These are phyloP conservation scores for Periophthalmus modestus DNA, from an alignment of 2,113 vertebrate species.

Conservation along the genomic window DNA sequence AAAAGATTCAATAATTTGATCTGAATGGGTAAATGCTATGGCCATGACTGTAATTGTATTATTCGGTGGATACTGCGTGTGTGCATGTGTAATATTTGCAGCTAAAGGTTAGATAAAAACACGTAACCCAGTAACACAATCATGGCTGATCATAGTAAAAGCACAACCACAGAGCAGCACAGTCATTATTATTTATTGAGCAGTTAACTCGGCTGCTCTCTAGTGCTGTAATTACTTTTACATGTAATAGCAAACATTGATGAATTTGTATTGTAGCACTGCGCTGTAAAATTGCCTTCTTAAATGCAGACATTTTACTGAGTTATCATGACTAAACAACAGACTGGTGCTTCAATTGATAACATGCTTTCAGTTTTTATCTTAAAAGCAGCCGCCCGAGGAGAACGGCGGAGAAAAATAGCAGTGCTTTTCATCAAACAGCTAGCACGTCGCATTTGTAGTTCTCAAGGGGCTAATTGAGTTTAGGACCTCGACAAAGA, in stretches of 20 bases:
- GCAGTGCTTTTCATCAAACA: constrained; percentile 27
- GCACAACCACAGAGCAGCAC: neutral
- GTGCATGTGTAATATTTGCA: neutral
- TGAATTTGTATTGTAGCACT: neutral
- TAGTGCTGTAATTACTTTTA: neutral
- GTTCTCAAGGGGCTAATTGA: constrained; percentile 54
- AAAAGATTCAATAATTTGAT: no score
- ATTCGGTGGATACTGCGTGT: no score
- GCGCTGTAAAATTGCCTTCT: neutral
- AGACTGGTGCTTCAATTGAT: constrained; percentile 12
- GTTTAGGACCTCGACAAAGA: constrained; percentile 46
- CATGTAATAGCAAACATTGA: neutral
- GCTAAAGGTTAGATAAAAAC: neutral
- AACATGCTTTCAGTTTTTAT: constrained; percentile 27
- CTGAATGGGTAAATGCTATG: no score
- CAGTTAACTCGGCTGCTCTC: neutral
- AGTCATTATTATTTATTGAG: neutral
- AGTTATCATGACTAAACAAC: neutral
- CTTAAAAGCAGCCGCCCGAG: constrained; percentile 30
- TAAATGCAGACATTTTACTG: neutral
- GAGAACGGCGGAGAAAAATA: constrained; percentile 19
- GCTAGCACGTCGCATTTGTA: constrained; percentile 33
- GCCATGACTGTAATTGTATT: no score
- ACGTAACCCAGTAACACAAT: neutral
- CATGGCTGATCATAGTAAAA: neutral